These are phyloP conservation scores for Perca fluviatilis DNA, from an alignment of 2,113 vertebrate species.

Conservation along the genomic window DNA sequence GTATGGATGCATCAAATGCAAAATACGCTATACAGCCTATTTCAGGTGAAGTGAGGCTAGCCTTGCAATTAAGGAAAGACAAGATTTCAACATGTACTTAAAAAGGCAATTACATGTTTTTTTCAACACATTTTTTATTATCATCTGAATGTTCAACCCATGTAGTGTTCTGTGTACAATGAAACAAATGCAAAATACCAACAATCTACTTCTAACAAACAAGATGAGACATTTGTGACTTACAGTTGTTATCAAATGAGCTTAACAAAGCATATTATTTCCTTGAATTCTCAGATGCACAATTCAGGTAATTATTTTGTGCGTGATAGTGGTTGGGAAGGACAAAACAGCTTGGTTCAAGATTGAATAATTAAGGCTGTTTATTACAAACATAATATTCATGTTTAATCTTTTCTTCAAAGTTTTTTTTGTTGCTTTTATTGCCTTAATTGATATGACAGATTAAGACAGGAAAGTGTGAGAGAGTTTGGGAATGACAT, in stretches of 20 bases:
- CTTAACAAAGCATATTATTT: slow-evolving; percentile 26
- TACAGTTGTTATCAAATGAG: background rate
- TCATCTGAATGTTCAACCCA: slow-evolving; percentile 22
- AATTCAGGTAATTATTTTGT: background rate
- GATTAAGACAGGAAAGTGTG: too few relatives aligned
- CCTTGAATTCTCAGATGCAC: slow-evolving; percentile 1
- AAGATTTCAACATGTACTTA: background rate
- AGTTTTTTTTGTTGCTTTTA: too few relatives aligned
- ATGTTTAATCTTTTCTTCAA: too few relatives aligned
- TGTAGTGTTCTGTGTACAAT: background rate
- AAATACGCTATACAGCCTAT: slow-evolving; percentile 11
- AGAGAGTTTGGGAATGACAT: too few relatives aligned
- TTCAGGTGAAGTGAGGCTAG: background rate
- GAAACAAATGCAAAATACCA: slow-evolving; percentile 3
- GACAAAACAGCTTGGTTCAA: slow-evolving; percentile 6
- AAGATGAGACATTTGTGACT: background rate
- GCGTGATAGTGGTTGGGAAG: background rate
- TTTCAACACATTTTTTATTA: slow-evolving; percentile 34
- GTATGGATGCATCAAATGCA: background rate
- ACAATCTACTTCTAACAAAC: slow-evolving; percentile 9
- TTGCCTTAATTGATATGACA: too few relatives aligned
- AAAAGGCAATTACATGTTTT: slow-evolving; percentile 2
- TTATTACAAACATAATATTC: slow-evolving; percentile 17
- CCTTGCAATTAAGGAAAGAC: background rate
- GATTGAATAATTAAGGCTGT: background rate